Conservation (phyloP, 2,888 invertebrate species). For the Temnothorax rugatulus region DNA sequence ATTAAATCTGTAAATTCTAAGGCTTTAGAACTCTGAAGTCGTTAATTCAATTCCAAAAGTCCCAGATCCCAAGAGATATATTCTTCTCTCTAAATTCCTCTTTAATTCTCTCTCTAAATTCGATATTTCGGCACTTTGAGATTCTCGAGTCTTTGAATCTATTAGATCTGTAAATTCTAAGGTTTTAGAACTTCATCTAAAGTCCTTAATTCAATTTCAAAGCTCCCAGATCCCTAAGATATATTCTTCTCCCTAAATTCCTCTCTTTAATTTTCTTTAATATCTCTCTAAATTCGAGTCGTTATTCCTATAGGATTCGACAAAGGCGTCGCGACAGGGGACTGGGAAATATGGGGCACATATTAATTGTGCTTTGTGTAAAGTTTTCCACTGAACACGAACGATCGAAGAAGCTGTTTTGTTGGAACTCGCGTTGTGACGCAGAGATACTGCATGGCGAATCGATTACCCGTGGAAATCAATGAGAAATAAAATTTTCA, state of each 20-base stretch:
- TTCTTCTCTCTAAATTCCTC: neutral
- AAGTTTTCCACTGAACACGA: conserved; percentile 59
- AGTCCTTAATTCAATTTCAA: neutral
- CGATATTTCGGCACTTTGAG: neutral
- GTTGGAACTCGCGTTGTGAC: conserved; percentile 49
- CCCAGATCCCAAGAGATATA: too few relatives aligned
- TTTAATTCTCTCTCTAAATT: neutral
- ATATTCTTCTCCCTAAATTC: neutral
- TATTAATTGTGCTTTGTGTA: conserved; percentile 26
- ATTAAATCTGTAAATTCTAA: neutral
- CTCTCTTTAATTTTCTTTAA: neutral
- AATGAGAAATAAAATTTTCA: conserved; percentile 71
- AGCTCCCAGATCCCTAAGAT: neutral
- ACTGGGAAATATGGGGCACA: conserved; percentile 35
- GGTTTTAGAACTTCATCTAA: too few relatives aligned
- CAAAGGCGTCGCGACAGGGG: too few relatives aligned
- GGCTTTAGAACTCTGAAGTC: neutral
- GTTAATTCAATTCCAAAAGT: neutral
- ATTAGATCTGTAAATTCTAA: neutral
- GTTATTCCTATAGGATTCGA: neutral
- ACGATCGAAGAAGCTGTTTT: conserved; percentile 65
- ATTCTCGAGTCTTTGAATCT: neutral
- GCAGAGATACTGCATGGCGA: conserved; percentile 63
- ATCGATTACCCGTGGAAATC: conserved; percentile 67
- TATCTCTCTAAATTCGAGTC: neutral